Base-by-base conservation (phyloP, 1,140 invertebrate species). In the Drosophila sucinea region DNA sequence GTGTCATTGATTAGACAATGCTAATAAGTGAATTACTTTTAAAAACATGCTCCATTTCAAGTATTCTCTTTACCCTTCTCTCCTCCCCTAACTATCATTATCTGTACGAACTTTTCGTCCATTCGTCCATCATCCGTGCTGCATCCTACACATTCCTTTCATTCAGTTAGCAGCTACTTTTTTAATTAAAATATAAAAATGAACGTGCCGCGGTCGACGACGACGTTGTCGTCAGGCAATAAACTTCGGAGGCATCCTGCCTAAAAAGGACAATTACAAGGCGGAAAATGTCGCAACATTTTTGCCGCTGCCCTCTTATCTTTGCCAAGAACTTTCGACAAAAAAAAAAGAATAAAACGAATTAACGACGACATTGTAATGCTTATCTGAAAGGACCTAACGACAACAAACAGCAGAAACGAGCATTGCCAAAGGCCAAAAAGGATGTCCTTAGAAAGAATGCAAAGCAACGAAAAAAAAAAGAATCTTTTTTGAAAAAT, bases 111-210 rank as follows among this genome's bases (percentile, higher is more conserved):
- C 7, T 3, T 3, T 51, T 10, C 6, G 44, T 47, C 44, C 17
- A 7, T 51, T 10, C 11, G 44, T 51, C 8, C 44, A 17, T 3
- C 51, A 11, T 17, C 17, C 17, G 17, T 17, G 10, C 27, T 35
- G 10, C 30, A 33, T 58, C 33, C 17, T 35, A 35, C 6, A 38
- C 56, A 58, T 58, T 58, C 56, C 56, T 38, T 58, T 58, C 33
- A 23, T 35, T 33, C 30, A 60, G 30, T 60, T 47, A 40, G 25
- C 25, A 47, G 73, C 60, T 40, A 60, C 30, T 77, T 80, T 84
- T 91, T 91, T 87, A 91, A 90, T 91, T 91, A 91, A 91, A 90
- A 91, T 87, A 81, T 83, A 86, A 82, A 83, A 87, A 83, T 71
- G 69, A 89, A 75, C 84, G 77, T 89, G 75, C 81, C 81, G 89